These are phyloP conservation scores for Conomelus anceps DNA, from an alignment of 2,888 invertebrate species.

Conservation along the genomic window DNA sequence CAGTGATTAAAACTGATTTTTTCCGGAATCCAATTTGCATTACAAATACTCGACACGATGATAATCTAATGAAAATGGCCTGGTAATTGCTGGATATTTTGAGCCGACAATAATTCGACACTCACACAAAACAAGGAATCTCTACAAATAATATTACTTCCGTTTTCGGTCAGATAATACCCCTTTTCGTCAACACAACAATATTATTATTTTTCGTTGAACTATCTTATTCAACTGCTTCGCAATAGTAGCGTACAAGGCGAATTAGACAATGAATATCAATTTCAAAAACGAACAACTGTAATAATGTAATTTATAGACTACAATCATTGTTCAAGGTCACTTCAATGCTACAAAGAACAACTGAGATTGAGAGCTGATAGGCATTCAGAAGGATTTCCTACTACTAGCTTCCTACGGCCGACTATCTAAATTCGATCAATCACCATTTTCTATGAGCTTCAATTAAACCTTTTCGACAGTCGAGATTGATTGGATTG, in stretches of 20 bases:
- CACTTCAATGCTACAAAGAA: neutral
- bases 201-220: too few relatives aligned
- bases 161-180: neutral
- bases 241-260: neutral
- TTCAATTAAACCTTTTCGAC: neutral
- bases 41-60: neutral
- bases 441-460: neutral
- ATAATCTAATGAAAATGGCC: neutral
- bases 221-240: neutral
- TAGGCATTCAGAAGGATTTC: neutral
- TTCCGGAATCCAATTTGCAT: neutral
- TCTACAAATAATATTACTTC: neutral
- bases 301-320: neutral
- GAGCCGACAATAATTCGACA: neutral
- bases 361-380: neutral
- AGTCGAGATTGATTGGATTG: neutral
- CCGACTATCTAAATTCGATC: neutral
- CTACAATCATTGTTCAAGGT: neutral
- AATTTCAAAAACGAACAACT: neutral
- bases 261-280: neutral
- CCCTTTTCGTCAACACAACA: neutral
- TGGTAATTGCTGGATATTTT: neutral
- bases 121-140: neutral
- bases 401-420: neutral
- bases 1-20: neutral